Evolutionary conservation across 1,140 invertebrate genomes (phyloP).

Genomic region (Atta texana): DNA sequence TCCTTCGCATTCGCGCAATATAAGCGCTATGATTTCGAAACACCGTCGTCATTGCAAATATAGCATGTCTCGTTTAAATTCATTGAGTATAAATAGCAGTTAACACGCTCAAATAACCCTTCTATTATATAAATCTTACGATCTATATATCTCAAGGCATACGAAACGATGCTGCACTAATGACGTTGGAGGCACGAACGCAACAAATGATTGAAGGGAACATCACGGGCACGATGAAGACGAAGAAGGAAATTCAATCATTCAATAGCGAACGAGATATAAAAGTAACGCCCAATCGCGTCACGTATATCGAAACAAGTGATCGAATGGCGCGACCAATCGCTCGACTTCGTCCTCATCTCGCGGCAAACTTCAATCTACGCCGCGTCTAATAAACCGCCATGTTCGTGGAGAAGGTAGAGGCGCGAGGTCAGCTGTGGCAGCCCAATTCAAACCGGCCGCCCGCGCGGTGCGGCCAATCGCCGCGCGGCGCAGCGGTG

Average conservation of each 20-base stretch:
- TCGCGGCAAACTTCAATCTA: neutral
- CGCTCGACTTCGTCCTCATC: neutral
- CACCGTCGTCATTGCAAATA: neutral
- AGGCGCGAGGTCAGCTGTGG: neutral
- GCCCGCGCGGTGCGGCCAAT: constrained; percentile 67
- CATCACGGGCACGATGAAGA: neutral
- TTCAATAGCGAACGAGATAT: neutral
- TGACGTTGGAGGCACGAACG: neutral
- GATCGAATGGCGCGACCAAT: neutral
- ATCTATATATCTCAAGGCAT: constrained; percentile 13
- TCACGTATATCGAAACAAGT: neutral
- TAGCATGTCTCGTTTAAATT: constrained; percentile 1
- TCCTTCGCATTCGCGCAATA: neutral
- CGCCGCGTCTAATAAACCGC: neutral
- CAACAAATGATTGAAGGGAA: neutral
- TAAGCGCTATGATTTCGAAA: constrained; percentile 7
- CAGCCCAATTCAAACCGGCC: constrained; percentile 66
- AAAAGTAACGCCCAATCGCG: neutral
- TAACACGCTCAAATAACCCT: constrained; percentile 45
- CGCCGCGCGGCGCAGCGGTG: constrained; percentile 35
- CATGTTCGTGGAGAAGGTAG: neutral
- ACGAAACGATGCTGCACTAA: neutral
- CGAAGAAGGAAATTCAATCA: neutral
- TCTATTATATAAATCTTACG: constrained; percentile 26
- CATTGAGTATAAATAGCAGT: constrained; percentile 44